A percentile compares a stretch with the other conserved stretches of the same genome.
Conservation (phyloP, 2,888 invertebrate genomes). For the Drosophila diplacantha region DNA sequence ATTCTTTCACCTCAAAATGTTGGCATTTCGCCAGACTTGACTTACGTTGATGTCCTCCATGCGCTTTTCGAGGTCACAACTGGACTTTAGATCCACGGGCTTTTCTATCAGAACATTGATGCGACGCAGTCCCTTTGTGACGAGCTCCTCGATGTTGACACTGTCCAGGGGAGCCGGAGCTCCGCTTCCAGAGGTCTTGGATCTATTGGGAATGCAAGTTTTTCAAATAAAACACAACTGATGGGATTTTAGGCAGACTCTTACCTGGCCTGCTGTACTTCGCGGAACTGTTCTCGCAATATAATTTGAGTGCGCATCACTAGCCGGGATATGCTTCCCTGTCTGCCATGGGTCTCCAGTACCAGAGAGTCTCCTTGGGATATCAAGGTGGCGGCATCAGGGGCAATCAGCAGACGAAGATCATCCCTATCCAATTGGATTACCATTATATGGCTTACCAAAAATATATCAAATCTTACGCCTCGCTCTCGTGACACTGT, state of each 20-base stretch:
- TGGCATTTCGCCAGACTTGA: conserved; percentile 35
- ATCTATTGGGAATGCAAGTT: conserved; percentile 41
- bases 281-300: conserved; percentile 76
- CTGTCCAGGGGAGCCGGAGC: conserved; percentile 58
- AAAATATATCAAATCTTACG: conserved; percentile 53
- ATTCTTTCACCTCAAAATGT: conserved; percentile 34
- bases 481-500: conserved; percentile 71
- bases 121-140: conserved; percentile 76
- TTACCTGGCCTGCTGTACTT: conserved; percentile 77
- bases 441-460: neutral
- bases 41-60: conserved; percentile 77
- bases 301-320: conserved; percentile 77
- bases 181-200: conserved; percentile 47
- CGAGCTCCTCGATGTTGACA: conserved; percentile 75
- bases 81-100: conserved; percentile 72
- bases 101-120: conserved; percentile 76
- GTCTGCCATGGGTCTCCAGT: conserved; percentile 81
- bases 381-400: conserved; percentile 87
- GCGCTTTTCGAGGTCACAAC: conserved; percentile 74
- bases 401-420: conserved; percentile 80
- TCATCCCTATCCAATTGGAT: conserved; percentile 68
- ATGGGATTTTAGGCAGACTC: neutral
- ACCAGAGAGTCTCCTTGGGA: conserved; percentile 88
- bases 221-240: neutral
- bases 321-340: conserved; percentile 74